A percentile compares a stretch with the other conserved stretches of the same genome.
Evolutionary conservation across 2,888 invertebrate genomes (phyloP).

Genomic region (Bugula neritina): DNA sequence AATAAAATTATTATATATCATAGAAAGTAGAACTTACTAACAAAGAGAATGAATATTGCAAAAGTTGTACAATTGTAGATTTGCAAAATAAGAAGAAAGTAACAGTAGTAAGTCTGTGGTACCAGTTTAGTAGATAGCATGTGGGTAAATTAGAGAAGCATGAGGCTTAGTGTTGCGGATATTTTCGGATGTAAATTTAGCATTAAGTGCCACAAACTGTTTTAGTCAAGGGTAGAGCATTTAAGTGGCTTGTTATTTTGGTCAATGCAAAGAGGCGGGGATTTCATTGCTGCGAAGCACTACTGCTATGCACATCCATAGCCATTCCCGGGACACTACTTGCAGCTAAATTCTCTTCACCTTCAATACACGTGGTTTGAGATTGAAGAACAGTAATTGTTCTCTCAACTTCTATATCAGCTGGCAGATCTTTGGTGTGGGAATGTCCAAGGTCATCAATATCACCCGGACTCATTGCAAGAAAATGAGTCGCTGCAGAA

Average conservation of each 20-base stretch:
- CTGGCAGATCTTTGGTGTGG: background rate
- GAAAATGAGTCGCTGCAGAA: background rate
- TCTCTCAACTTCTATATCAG: slow-evolving; percentile 1
- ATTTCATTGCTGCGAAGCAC: background rate
- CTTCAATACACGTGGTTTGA: slow-evolving; percentile 22
- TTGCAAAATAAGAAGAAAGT: background rate
- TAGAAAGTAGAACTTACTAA: no score
- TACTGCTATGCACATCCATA: background rate
- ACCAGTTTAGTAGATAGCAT: background rate
- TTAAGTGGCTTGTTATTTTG: background rate
- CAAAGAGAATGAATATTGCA: no score
- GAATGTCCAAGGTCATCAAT: background rate
- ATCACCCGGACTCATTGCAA: slow-evolving; percentile 3
- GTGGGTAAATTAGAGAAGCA: background rate
- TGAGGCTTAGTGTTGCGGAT: background rate
- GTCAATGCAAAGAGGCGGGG: background rate
- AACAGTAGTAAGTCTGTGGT: background rate
- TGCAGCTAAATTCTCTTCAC: slow-evolving; percentile 6
- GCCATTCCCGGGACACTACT: slow-evolving; percentile 5
- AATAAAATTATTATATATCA: background rate
- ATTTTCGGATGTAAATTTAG: background rate
- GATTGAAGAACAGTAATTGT: background rate
- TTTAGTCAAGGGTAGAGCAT: no score
- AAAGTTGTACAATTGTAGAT: background rate
- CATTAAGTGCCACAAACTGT: background rate